Evolutionary conservation across 2,797 vertebrate genomes (phyloP), one percentile per base, ranked within the genome.

Genomic region (Platalea minor): DNA sequence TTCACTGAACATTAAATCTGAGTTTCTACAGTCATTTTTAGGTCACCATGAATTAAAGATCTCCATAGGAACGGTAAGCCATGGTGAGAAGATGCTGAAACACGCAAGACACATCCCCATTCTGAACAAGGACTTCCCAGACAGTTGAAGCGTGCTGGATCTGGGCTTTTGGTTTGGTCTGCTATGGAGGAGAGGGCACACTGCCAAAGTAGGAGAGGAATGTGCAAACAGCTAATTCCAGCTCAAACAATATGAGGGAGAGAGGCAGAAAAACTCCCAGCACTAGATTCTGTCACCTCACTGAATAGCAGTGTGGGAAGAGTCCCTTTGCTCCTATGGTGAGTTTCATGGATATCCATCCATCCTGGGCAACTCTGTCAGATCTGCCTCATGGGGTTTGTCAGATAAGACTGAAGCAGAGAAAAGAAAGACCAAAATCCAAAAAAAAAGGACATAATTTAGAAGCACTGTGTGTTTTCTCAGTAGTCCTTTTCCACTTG

Each of bases 1-100:
- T 94, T 90, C 91, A 84, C 51, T 88, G 60, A 85, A 91, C 72
- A 80, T 59, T n/a, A 51, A 35, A 39, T 60, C 46, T 16, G 59
- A 81, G 50, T 93, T 77, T 57, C 72, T 57, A 35, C 50, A 81
- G 76, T 63, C 43, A 77, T 94, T 95, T 96, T 87, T 90, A 91
- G 93, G 77, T 23, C 91, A 76, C 51, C 67, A 91, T 96, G 82
- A 96, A 96, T 97, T 90, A 96, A 95, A 96, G 65, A 95, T 95
- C 59, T 95, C 72, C 0, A 2, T n/a, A 59, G 76, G 31, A 92
- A 50, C 4, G 35, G 35, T 77, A 76, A 93, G 72, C 48, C 84
- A 57, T 68, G 41, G 53, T 56, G 61, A 82, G 89, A 78, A 87
- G 78, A 85, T 45, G 72, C 63, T 86, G 51, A 85, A 91, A 69